Evolutionary conservation across 2,797 vertebrate species (phyloP), one percentile per base, ranked within the genome.

Genomic region (Potorous gilbertii): DNA sequence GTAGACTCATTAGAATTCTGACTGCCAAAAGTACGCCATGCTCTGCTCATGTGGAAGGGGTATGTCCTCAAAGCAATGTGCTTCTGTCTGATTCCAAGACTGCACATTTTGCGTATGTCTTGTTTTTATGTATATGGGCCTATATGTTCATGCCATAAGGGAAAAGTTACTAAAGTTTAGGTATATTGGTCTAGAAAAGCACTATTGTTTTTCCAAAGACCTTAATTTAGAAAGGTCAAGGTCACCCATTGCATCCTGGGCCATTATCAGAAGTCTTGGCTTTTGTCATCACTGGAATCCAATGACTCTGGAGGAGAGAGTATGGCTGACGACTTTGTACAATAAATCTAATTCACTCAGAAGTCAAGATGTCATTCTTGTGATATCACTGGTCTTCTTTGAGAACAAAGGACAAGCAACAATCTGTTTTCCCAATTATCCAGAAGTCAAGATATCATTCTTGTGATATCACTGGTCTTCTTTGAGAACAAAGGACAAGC

Each of bases 101-200:
- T 90, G 5, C 34, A 54, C 52, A 31, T 55, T 90, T 54, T 55
- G 29, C 34, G 9, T 52, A 29, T 90, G 34, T 50, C 40, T 11
- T 50, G 31, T 27, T 27, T 87, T 12, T 87, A 24, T 50, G 10
- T 87, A 87, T 50, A 46, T 27, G 21, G n/a, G 40, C 21, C 18
- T 24, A 46, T 46, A 46, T 81, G 40, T 11, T 24, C 21, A 46
- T 46, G 21, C 24, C 21, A 74, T 56, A 74, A 1, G 16, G 31
- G 54, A 93, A n/a, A 93, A 54, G 89, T 55, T 81, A 95, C 95
- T 92, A 57, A 46, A 94, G 92, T 46, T 93, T 93, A 93, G 18
- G 13, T 94, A 92, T 12, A 52, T 3, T 94, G 54, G 29, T 14
- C 28, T 52, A 27, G 90, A 55, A 28, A 50, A 81, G 1, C 1